Evolutionary conservation across 2,888 invertebrate species (phyloP), one percentile per base, ranked within the genome.

Genomic region (Limnephilus lunatus): DNA sequence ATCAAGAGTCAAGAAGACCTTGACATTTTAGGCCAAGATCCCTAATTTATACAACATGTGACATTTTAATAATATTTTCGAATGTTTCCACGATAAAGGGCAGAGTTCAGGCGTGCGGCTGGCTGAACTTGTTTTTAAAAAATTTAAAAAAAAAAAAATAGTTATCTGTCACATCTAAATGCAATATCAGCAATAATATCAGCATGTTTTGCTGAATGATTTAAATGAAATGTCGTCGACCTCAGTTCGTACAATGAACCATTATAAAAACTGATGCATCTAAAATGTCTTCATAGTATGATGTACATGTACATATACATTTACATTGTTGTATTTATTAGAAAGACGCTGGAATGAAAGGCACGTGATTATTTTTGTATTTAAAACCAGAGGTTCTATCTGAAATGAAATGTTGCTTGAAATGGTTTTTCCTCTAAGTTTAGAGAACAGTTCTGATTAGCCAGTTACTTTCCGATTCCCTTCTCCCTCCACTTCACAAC

Each of bases 41-140:
- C 83, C 35, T 35, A 83, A 83, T 83, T n/a, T 31, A 83, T 83
- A 83, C 32, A 19, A 83, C 15, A 25, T 83, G 25, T 32, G 83
- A 83, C 31, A 83, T 83, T 83, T 83, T 35, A 83, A 32, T 83
- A 35, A 83, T 83, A 83, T 83, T 83, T 32, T 11, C 9, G 25
- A 11, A 39, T 83, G 35, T 83, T 83, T 83, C 35, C 83, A 83
- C 35, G 83, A 25, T 39, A n/a, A 15, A 83, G 35, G 35, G 35
- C 83, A 83, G 35, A 83, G 83, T 32, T 83, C 31, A 83, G 11
- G 35, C 83, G 9, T 11, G 83, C 25, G 83, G 25, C 35, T 19
- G 11, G 35, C 35, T 83, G 32, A 83, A 35, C 32, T 32, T 83
- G 32, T 32, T 35, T 83, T 39, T 25, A 35, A 25, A 35, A 35